Conservation (phyloP, 2,888 invertebrate species). For the Mellilla xanthometata region DNA sequence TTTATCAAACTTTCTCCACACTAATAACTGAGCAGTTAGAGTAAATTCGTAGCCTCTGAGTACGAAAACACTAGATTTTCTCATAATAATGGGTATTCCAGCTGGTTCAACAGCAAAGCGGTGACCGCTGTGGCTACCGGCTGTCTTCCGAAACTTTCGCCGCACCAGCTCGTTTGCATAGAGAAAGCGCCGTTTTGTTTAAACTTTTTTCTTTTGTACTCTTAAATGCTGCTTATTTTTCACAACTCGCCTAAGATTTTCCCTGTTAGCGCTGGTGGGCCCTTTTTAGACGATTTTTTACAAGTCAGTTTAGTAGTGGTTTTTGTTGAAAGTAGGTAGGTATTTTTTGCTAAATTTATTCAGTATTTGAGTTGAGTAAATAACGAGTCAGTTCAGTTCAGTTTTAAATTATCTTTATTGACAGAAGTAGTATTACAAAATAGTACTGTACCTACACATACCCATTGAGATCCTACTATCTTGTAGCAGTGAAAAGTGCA, state of each 20-base stretch:
- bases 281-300: constrained; percentile 11
- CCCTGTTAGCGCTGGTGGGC: constrained; percentile 3
- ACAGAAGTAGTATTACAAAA: too few species aligned
- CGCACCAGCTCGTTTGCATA: constrained; percentile 61
- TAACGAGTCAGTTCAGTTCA: too few species aligned
- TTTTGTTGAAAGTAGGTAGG: background rate
- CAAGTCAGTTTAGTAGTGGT: constrained; percentile 1
- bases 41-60: background rate
- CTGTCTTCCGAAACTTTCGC: constrained; percentile 56
- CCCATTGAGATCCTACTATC: too few species aligned
- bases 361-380: too few species aligned
- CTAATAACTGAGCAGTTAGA: background rate
- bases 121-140: constrained; percentile 23
- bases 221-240: constrained; percentile 61
- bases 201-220: constrained; percentile 64
- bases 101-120: constrained; percentile 9
- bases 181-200: constrained; percentile 66
- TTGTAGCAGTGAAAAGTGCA: too few species aligned
- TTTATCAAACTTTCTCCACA: background rate
- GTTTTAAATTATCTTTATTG: too few species aligned
- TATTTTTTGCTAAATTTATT: background rate
- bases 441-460: too few species aligned
- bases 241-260: constrained; percentile 40
- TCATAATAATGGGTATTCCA: constrained; percentile 3
- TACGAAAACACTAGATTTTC: background rate